These are phyloP conservation scores for Myocastor coypus DNA, from an alignment of 2,113 vertebrate species.

Conservation along the genomic window DNA sequence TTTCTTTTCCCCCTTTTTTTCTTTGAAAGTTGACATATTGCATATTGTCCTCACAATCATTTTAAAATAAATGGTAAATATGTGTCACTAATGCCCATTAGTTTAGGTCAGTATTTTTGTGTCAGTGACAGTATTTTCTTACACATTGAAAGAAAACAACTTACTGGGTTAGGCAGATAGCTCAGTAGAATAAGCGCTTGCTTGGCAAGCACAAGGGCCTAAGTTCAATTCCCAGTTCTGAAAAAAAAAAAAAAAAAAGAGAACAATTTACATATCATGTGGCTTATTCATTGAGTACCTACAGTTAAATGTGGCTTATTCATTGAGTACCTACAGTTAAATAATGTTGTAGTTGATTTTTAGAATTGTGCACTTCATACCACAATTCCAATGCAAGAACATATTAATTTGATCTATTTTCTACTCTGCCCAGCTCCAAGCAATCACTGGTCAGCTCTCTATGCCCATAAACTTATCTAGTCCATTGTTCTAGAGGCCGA, in stretches of 20 bases:
- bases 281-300: no score
- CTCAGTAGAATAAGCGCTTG: no score
- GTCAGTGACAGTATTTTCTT: background rate
- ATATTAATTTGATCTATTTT: background rate
- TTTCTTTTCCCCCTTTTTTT: no score
- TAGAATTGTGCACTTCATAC: background rate
- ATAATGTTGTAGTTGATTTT: background rate
- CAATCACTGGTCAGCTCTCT: background rate
- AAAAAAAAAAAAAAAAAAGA: no score
- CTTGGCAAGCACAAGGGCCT: no score
- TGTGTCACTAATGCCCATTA: background rate
- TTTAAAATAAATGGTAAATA: background rate
- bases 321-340: background rate
- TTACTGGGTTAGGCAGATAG: background rate
- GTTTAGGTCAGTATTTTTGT: background rate
- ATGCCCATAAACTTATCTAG: background rate
- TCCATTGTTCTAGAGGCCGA: background rate
- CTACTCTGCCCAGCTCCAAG: background rate
- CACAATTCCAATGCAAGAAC: background rate
- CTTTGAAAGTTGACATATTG: no score
- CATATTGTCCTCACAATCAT: no score
- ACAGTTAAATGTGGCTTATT: background rate
- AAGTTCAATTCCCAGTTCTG: no score
- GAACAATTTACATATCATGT: background rate
- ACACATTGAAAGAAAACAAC: constrained; percentile 10